Percentiles rank a stretch among this genome's conserved stretches.
phyloP scores from a whole-genome alignment of 2,888 invertebrate species.

The Andricus quercusramuli region DNA sequence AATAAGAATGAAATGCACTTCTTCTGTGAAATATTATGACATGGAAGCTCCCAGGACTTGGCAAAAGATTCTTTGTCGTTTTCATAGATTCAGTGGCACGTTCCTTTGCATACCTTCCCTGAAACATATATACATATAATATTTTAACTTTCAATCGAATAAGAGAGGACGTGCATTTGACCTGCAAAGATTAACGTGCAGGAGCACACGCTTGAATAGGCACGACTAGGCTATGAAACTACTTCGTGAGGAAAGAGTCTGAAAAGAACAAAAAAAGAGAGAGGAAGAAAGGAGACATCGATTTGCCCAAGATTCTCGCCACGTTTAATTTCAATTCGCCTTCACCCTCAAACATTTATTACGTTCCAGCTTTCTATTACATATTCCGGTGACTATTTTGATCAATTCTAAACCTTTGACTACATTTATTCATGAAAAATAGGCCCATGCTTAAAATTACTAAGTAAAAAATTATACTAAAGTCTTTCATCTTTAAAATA shows the following conservation, averaged over 20 bases:
- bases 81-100: neutral
- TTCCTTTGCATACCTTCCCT: neutral
- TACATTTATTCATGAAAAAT: neutral
- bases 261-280: conserved; percentile 23
- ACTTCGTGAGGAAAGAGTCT: neutral
- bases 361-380: neutral
- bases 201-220: conserved; percentile 51
- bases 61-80: neutral
- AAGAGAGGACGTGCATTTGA: conserved; percentile 56
- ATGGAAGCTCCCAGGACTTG: neutral
- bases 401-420: neutral
- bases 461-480: neutral
- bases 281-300: conserved; percentile 45
- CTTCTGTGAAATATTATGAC: neutral
- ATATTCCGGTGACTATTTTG: neutral
- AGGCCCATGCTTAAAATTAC: neutral
- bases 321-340: neutral
- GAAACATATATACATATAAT: conserved; percentile 27
- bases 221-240: conserved; percentile 42
- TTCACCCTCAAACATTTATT: conserved; percentile 2
- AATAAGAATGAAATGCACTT: neutral
- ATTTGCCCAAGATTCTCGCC: neutral
- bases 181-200: conserved; percentile 63
- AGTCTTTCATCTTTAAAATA: neutral
- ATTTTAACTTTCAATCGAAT: conserved; percentile 41